Evolutionary conservation across 2,888 invertebrate species (phyloP).

Genomic region (Pachymerium ferrugineum): DNA sequence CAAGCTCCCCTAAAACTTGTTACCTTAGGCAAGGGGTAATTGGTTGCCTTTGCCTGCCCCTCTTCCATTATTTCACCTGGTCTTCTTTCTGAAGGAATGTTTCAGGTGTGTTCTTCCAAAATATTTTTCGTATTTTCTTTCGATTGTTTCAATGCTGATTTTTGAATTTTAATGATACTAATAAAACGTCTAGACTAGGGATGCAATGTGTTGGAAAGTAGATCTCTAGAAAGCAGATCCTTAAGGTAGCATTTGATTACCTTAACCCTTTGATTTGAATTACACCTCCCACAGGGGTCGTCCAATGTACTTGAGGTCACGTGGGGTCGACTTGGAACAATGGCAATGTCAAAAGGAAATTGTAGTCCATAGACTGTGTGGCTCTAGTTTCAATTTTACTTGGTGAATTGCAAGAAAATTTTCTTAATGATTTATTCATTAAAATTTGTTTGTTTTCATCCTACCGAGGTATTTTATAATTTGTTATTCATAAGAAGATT

Average conservation of each 20-base stretch:
- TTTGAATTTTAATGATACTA: too few species aligned
- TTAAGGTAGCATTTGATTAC: conserved; percentile 5
- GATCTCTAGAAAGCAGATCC: neutral
- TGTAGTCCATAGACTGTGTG: neutral
- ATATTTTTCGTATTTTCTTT: too few species aligned
- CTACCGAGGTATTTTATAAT: neutral
- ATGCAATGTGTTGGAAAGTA: neutral
- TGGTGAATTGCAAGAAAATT: neutral
- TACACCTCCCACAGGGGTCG: conserved; percentile 16
- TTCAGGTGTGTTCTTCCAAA: too few species aligned
- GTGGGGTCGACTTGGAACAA: conserved; percentile 22
- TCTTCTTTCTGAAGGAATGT: too few species aligned
- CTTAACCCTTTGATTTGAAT: conserved; percentile 25
- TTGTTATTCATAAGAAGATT: neutral
- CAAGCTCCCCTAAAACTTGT: neutral
- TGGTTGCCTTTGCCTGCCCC: neutral
- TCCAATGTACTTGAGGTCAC: conserved; percentile 15
- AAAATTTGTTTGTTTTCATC: neutral
- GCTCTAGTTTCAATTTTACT: conserved; percentile 17
- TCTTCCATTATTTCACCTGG: conserved; percentile 2
- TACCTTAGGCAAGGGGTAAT: conserved; percentile 22
- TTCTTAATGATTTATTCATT: neutral
- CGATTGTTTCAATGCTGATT: too few species aligned
- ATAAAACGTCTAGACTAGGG: neutral
- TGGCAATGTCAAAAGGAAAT: conserved; percentile 10